Percentiles rank a stretch among this genome's conserved stretches.
Conservation (phyloP, 2,113 vertebrate species). For the Cyrtonyx montezumae region DNA sequence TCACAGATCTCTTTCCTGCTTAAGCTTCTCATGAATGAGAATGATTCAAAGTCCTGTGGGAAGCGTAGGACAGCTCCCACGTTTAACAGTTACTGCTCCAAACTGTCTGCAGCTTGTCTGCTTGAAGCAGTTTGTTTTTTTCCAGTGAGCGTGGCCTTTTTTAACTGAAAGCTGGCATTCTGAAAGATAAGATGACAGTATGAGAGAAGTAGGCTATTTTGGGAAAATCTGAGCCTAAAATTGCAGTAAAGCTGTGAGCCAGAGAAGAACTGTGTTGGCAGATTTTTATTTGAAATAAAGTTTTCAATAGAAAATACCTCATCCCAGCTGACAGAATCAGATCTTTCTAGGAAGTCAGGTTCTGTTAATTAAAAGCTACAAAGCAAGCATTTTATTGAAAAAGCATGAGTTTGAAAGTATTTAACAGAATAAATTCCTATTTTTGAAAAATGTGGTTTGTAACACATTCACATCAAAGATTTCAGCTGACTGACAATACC, state of each 20-base stretch:
- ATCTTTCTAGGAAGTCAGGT: constrained; percentile 31
- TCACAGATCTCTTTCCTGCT: background rate
- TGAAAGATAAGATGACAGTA: constrained; percentile 54
- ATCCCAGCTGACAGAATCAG: constrained; percentile 28
- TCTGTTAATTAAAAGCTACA: background rate
- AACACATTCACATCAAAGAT: background rate
- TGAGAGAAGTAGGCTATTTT: constrained; percentile 48
- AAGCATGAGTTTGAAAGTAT: background rate
- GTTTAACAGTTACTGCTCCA: constrained; percentile 28
- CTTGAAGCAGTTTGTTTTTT: constrained; percentile 23
- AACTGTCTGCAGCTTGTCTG: constrained; percentile 50
- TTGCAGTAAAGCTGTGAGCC: constrained; percentile 50
- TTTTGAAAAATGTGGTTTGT: background rate
- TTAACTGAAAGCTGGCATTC: constrained; percentile 31
- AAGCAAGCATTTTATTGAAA: background rate
- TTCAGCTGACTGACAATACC: background rate
- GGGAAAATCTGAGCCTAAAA: constrained; percentile 41
- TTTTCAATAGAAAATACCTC: background rate
- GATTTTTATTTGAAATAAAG: constrained; percentile 3
- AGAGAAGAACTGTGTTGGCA: constrained; percentile 48
- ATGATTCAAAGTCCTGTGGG: background rate
- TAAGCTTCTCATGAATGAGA: constrained; percentile 33
- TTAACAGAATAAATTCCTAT: background rate
- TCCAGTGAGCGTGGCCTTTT: constrained; percentile 11
- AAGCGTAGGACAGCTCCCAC: background rate